A percentile compares a stretch with the other conserved stretches of the same genome.
Conservation (phyloP, 2,113 vertebrate species). For the Ameiurus melas region DNA sequence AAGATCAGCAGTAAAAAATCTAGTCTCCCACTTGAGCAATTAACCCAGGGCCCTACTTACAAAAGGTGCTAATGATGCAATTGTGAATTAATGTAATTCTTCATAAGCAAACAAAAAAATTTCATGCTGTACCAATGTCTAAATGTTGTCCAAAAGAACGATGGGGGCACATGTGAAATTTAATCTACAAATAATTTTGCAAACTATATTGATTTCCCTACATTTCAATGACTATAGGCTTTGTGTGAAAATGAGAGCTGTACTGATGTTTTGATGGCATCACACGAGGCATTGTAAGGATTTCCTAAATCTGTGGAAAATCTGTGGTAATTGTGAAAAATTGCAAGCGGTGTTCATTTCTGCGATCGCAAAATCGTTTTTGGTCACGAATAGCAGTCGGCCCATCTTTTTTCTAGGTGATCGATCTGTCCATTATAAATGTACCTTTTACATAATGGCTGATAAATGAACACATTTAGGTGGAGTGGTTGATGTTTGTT, state of each 20-base stretch:
- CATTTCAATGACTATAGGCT: neutral
- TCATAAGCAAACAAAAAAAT: neutral
- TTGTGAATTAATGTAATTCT: neutral
- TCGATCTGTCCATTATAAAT: neutral
- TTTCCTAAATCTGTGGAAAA: too few relatives aligned
- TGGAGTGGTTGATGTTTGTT: neutral
- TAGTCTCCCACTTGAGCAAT: neutral
- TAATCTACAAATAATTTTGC: neutral
- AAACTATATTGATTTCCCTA: neutral
- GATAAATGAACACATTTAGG: neutral
- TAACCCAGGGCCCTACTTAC: neutral
- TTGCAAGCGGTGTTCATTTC: too few relatives aligned
- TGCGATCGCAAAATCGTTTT: neutral
- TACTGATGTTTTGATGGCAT: too few relatives aligned
- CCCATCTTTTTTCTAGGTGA: neutral
- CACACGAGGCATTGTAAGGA: too few relatives aligned
- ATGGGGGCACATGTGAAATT: neutral
- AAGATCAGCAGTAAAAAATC: neutral
- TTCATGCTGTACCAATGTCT: neutral
- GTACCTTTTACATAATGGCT: neutral
- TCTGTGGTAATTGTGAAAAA: too few relatives aligned
- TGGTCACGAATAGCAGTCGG: neutral
- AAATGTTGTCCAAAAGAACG: neutral
- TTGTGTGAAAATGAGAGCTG: too few relatives aligned
- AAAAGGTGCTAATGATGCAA: neutral